Base-by-base conservation (phyloP, 2,888 invertebrate genomes). In the Osedax fenrisi region DNA sequence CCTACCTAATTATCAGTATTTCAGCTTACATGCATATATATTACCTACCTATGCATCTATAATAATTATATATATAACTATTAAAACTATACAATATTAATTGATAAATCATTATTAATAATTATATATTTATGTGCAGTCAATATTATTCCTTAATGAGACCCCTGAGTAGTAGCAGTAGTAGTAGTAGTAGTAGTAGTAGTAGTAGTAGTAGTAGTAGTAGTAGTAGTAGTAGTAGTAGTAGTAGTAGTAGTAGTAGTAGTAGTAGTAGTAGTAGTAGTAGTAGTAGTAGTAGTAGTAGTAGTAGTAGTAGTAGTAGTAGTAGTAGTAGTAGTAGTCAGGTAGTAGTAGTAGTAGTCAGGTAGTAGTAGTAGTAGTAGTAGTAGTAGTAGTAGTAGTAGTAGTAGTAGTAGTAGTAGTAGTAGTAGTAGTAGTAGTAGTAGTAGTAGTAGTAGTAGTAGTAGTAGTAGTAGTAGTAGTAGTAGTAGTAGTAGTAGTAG, bases 221-320 rank as follows among this genome's bases (percentile, higher is more conserved):
- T 41, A 17, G 17, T 41, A 41, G 41, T 5, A 41, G 41, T 41
- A 17, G 5, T 41, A 17, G 17, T 41, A 41, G 41, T 5, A 41
- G 41, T 41, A 41, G 5, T 69, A 25, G 26, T 69, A 69, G 69
- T 13, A 69, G 69, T 69, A 25, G 69, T 69, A 25, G 26, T 69
- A 26, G 69, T 13, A 69, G 70, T 80, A 77, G 27, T 79, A 79
- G 62, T 79, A 76, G 68, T 79, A 77, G 61, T 76, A 67, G 67
- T 77, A 75, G 61, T 78, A 26, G 69, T 13, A 69, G 69, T 69
- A 25, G 69, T 69, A 25, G 26, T 25, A 26, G 69, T 13, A 26
- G 69, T 69, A 13, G 26, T 69, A 25, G 26, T 25, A 69, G 26
- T 13, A 69, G 69, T 69, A n/a, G 69, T 69, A n/a, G 26, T 69